A percentile compares a stretch with the other conserved stretches of the same genome.
phyloP scores from a whole-genome alignment of 2,113 vertebrate species.

The Takifugu flavidus region DNA sequence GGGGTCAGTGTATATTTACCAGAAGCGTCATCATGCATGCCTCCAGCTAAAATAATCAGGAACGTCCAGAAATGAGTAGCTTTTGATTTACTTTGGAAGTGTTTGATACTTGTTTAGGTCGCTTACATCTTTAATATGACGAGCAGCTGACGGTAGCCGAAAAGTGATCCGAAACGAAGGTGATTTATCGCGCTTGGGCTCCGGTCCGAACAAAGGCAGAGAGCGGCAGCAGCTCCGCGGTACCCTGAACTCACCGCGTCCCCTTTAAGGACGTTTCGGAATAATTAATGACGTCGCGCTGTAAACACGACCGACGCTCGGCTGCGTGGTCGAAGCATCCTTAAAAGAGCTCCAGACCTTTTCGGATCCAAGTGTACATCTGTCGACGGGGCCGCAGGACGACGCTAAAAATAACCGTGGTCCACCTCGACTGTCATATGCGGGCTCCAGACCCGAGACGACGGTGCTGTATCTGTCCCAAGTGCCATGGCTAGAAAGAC shows the following conservation, averaged over 20 bases:
- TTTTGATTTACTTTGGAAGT: too few relatives aligned
- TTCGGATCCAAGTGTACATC: conserved; percentile 31
- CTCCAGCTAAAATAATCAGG: not conserved
- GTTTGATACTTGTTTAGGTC: too few relatives aligned
- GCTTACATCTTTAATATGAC: too few relatives aligned
- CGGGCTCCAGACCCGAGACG: conserved; percentile 58
- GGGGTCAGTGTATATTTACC: conserved; percentile 53
- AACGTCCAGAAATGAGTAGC: too few relatives aligned
- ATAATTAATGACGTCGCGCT: conserved; percentile 73
- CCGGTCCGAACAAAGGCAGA: conserved; percentile 24
- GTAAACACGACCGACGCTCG: conserved; percentile 74
- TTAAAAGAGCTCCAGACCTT: conserved; percentile 33
- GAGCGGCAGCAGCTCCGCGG: not conserved
- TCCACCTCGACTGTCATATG: conserved; percentile 68
- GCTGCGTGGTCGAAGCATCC: conserved; percentile 71
- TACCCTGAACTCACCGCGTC: conserved; percentile 9
- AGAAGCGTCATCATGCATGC: not conserved
- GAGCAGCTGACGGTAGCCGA: too few relatives aligned
- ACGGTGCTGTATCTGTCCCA: conserved; percentile 56
- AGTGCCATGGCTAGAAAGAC: conserved; percentile 75
- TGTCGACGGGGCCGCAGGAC: conserved; percentile 38
- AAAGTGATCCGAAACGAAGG: too few relatives aligned
- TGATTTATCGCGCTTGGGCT: not conserved
- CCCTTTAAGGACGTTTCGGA: conserved; percentile 64
- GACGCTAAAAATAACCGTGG: conserved; percentile 19